Percentiles rank a stretch among this genome's conserved stretches.
These are phyloP conservation scores for Strongylocentrotus purpuratus DNA, from an alignment of 35 echinoderm and acorn worm species.

Conservation along the genomic window DNA sequence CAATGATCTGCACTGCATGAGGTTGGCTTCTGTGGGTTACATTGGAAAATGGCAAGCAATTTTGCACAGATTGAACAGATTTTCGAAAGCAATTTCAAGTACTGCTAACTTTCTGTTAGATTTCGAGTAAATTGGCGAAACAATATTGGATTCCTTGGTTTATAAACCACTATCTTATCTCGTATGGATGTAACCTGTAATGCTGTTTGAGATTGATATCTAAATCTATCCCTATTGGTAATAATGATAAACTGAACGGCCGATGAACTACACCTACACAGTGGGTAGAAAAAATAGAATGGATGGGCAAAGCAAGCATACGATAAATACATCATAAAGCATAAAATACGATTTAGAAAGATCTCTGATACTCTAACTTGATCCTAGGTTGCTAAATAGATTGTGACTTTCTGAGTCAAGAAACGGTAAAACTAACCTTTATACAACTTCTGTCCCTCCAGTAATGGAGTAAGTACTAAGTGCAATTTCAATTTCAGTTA, in stretches of 20 bases:
- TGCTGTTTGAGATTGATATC: neutral
- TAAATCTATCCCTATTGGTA: neutral
- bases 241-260: neutral
- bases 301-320: no score
- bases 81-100: neutral
- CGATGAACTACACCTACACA: neutral
- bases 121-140: neutral
- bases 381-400: no score
- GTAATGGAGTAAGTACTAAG: no score
- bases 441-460: no score
- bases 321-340: no score
- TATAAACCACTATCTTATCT: neutral
- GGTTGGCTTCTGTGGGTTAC: neutral
- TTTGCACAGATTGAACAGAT: neutral
- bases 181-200: neutral
- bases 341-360: no score
- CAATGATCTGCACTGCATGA: neutral
- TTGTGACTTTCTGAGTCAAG: no score
- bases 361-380: no score
- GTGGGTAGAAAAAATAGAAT: neutral
- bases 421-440: no score
- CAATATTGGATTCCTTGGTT: neutral
- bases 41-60: neutral
- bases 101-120: neutral
- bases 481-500: no score